Evolutionary conservation across 2,888 invertebrate species (phyloP), one percentile per base, ranked within the genome.

Genomic region (Yponomeuta plumbellus): DNA sequence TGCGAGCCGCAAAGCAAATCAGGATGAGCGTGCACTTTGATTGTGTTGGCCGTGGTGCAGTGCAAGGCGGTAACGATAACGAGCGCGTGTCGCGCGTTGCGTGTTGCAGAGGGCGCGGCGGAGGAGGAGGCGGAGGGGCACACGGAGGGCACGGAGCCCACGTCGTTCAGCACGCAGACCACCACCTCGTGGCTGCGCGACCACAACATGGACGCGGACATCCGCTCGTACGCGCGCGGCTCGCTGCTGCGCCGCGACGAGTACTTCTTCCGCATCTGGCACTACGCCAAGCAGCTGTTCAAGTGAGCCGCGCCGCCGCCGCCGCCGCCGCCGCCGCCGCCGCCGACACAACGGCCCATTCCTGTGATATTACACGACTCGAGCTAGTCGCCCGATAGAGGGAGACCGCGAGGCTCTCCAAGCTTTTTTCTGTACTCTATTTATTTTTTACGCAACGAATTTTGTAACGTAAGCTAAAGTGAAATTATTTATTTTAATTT

Each of bases 201-300:
- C 70, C 95, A 97, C 81, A 96, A 97, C 76, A 97, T 98, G 96
- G 98, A 98, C 84, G 97, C 98, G 2, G 97, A 97, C 80, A 97
- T 98, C 74, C 94, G 95, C 74, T 96, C 96, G 61, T 98, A 98
- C 86, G 96, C 97, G n/a, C 94, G 96, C 73, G 96, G 96, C 71
- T 95, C 95, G 68, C 92, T 98, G 66, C 92, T 97, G 66, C 93
- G 96, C 72, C 94, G 95, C 76, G 97, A 97, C 83, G 98, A 98
- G 89, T 98, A 98, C 92, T 98, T 98, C 95, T 98, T 98, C 95
- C 94, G 96, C 74, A 96, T 98, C 88, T 97, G 96, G 96, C 95
- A 95, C 85, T 95, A 96, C 78, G 96, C 96, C 74, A 95, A 95
- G 76, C 95, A 96, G 83, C 92, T 96, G 69, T 96, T 96, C 87